Conservation (phyloP, 2,113 vertebrate genomes). For the Corvus hawaiiensis region DNA sequence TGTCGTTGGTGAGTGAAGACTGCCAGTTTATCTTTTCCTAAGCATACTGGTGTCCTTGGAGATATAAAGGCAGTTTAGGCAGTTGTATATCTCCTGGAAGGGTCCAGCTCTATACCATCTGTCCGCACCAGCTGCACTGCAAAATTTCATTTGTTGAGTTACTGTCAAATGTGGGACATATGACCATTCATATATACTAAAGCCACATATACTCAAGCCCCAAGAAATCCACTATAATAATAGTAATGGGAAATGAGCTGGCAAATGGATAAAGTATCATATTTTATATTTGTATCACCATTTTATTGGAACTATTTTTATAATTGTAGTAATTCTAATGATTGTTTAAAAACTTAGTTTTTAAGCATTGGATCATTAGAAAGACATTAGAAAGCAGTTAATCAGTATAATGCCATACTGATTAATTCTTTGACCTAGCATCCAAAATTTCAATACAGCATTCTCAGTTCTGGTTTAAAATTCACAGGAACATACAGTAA, state of each 20-base stretch:
- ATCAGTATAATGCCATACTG: conserved; percentile 46
- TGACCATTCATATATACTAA: neutral
- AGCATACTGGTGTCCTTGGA: neutral
- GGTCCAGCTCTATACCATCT: neutral
- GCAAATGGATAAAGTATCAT: neutral
- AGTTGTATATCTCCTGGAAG: neutral
- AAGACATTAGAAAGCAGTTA: conserved; percentile 60
- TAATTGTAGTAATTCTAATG: conserved; percentile 20
- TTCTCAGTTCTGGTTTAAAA: neutral
- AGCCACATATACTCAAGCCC: neutral
- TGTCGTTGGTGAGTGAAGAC: neutral
- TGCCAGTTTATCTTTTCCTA: neutral
- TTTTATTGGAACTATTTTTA: neutral
- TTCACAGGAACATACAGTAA: neutral
- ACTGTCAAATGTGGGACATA: neutral
- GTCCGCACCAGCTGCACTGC: neutral
- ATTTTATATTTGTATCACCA: neutral
- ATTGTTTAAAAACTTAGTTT: conserved; percentile 34
- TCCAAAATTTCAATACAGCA: neutral
- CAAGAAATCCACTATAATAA: neutral
- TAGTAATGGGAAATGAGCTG: neutral
- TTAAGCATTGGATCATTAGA: conserved; percentile 42
- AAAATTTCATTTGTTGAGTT: neutral
- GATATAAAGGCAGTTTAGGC: neutral
- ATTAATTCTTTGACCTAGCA: conserved; percentile 19